phyloP scores from a whole-genome alignment of 1,140 invertebrate genomes.

The Oncopodura yosiiana region DNA sequence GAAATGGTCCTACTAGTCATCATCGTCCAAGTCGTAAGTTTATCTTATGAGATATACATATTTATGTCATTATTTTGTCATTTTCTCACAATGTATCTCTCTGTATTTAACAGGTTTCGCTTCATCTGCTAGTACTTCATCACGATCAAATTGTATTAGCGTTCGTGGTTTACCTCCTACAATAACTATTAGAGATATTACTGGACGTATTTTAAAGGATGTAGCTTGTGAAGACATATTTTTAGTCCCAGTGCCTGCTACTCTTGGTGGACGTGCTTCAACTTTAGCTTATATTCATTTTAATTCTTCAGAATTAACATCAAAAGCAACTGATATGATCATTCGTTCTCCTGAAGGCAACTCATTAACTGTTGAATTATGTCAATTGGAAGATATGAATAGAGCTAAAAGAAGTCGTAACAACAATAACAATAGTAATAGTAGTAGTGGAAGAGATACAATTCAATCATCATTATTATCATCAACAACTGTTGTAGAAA shows the following conservation, averaged over 20 bases:
- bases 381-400: slow-evolving; percentile 25
- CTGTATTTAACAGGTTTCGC: slow-evolving; percentile 6
- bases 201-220: slow-evolving; percentile 8
- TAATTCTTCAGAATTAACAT: slow-evolving; percentile 10
- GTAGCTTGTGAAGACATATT: slow-evolving; percentile 10
- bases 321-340: slow-evolving; percentile 11
- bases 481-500: neutral
- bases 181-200: slow-evolving; percentile 19
- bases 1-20: neutral
- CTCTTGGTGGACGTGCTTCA: slow-evolving; percentile 4
- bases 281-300: slow-evolving; percentile 13
- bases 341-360: slow-evolving; percentile 21
- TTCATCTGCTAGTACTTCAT: neutral
- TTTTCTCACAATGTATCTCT: neutral
- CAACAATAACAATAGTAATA: neutral
- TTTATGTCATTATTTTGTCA: neutral
- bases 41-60: too few relatives aligned
- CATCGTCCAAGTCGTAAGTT: slow-evolving; percentile 12
- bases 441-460: neutral
- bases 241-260: neutral
- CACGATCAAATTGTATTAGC: slow-evolving; percentile 15
- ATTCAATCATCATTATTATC: neutral
- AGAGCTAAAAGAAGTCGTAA: slow-evolving; percentile 9
- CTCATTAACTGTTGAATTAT: slow-evolving; percentile 17
- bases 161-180: slow-evolving; percentile 21